Percentiles rank a stretch among this genome's conserved stretches.
Evolutionary conservation across 2,113 vertebrate genomes (phyloP).

Genomic region (Melanerpes aurifrons): DNA sequence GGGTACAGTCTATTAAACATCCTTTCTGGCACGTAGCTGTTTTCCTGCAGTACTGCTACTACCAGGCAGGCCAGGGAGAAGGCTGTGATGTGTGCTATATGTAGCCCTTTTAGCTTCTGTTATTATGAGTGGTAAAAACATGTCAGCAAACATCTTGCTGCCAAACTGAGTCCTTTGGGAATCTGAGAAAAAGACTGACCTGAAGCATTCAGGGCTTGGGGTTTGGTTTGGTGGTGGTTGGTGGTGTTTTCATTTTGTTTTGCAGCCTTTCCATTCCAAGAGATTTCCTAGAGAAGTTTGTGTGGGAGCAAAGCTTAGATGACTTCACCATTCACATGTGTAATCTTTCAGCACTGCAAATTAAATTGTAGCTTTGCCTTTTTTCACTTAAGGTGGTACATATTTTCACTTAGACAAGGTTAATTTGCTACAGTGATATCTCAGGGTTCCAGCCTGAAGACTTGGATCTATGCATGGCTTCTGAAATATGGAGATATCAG

Average conservation of each 20-base stretch:
- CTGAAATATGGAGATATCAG: background rate
- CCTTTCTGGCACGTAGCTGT: background rate
- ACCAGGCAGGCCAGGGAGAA: background rate
- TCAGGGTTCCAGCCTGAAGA: background rate
- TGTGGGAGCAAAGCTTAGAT: slow-evolving; percentile 23
- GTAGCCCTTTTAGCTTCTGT: background rate
- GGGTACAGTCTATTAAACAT: background rate
- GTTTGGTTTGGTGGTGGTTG: too few species aligned
- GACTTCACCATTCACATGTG: background rate
- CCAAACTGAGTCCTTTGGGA: background rate
- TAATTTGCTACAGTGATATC: background rate
- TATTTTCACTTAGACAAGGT: background rate
- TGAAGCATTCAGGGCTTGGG: background rate
- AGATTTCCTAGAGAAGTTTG: background rate
- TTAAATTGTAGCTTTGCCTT: background rate
- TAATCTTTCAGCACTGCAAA: background rate
- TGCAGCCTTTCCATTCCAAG: background rate
- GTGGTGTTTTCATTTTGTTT: background rate
- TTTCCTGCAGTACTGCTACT: background rate
- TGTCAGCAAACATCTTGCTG: background rate
- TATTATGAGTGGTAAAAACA: background rate
- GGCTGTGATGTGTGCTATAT: background rate
- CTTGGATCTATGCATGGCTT: background rate
- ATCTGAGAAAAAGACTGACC: background rate
- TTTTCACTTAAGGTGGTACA: background rate